Conservation (phyloP, 1,140 invertebrate species). For the Dufourea novaeangliae region DNA sequence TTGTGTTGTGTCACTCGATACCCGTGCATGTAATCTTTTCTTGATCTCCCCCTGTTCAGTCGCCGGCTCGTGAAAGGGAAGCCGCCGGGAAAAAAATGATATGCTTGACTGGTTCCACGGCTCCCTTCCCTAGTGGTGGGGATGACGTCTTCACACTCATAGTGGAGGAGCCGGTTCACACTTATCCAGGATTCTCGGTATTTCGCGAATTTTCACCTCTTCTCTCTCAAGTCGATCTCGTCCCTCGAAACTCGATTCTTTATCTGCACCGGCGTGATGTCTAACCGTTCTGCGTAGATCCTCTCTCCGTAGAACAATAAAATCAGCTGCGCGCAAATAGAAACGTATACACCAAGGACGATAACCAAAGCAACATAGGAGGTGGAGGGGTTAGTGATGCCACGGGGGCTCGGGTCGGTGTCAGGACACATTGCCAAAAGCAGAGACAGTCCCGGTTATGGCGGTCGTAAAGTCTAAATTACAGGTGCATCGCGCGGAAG, state of each 20-base stretch:
- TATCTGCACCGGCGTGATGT: too few species aligned
- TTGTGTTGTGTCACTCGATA: too few species aligned
- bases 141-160: too few species aligned
- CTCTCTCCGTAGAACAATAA: slow-evolving; percentile 28
- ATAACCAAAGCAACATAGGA: slow-evolving; percentile 19
- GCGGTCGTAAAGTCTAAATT: slow-evolving; percentile 55
- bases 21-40: too few species aligned
- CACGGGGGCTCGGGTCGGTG: not conserved
- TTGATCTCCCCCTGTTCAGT: too few species aligned
- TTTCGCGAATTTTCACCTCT: not conserved
- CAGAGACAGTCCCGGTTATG: slow-evolving; percentile 44
- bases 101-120: too few species aligned
- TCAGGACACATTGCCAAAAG: slow-evolving; percentile 42
- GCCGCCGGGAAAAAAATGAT: too few species aligned
- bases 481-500: slow-evolving; percentile 39
- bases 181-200: not conserved
- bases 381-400: not conserved
- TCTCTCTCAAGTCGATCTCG: not conserved
- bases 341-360: slow-evolving; percentile 20
- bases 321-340: slow-evolving; percentile 40
- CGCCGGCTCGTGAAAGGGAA: too few species aligned
- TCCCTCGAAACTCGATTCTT: not conserved
- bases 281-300: not conserved
- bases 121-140: not conserved
- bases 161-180: too few species aligned